Conservation (phyloP, 2,113 vertebrate species). For the Micronycteris hirsuta region DNA sequence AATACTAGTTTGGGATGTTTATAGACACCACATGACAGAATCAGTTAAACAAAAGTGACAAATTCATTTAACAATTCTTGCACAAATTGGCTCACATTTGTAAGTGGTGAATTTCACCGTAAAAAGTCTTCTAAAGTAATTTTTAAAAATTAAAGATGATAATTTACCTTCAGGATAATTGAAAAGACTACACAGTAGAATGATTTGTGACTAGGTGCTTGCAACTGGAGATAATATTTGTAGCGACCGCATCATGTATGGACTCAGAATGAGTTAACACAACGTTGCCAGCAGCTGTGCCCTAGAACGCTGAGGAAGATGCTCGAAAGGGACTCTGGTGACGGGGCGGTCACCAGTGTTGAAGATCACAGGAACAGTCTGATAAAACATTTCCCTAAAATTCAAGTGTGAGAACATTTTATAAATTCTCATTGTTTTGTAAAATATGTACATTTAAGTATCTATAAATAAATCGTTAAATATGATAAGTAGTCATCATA, state of each 20-base stretch:
- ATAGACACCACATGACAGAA: neutral
- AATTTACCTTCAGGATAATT: neutral
- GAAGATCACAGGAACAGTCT: neutral
- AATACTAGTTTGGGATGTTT: neutral
- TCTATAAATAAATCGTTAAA: neutral
- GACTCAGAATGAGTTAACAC: slow-evolving; percentile 1
- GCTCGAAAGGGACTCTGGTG: accelerated
- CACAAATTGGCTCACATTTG: neutral
- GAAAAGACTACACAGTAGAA: neutral
- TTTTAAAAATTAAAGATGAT: neutral
- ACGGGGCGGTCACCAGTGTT: neutral
- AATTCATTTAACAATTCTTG: neutral
- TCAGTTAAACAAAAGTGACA: neutral
- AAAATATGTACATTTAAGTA: neutral
- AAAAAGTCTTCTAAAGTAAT: neutral
- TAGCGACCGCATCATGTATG: neutral
- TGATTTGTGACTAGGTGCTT: neutral
- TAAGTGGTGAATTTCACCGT: neutral
- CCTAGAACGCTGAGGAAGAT: neutral
- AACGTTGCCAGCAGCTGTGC: neutral
- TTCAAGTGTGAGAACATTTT: neutral
- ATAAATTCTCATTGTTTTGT: neutral
- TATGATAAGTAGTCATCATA: neutral
- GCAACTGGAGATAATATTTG: neutral
- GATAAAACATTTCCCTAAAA: neutral